phyloP scores from a whole-genome alignment of 2,888 invertebrate genomes.

The Thalpophila matura region DNA sequence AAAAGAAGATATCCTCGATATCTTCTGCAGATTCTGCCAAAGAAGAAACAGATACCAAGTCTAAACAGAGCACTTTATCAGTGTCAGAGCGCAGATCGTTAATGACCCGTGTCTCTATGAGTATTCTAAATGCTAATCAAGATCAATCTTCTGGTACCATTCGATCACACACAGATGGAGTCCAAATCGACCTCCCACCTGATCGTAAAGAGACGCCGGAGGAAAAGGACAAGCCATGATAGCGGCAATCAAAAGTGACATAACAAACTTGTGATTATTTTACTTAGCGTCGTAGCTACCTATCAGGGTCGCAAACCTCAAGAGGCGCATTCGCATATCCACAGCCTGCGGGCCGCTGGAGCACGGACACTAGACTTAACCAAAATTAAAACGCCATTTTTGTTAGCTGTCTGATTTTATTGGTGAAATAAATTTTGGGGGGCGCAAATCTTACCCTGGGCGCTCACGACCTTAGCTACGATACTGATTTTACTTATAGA shows the following conservation, averaged over 20 bases:
- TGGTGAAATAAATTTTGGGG: too few species aligned
- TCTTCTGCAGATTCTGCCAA: constrained; percentile 7
- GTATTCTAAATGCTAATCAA: constrained; percentile 25
- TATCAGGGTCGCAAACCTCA: too few species aligned
- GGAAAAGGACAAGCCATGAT: neutral
- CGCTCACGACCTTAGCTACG: too few species aligned
- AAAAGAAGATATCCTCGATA: constrained; percentile 3
- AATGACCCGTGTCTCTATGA: constrained; percentile 8
- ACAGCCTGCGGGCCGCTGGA: too few species aligned
- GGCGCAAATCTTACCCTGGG: too few species aligned
- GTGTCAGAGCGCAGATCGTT: constrained; percentile 12
- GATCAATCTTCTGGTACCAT: neutral
- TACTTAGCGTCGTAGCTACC: too few species aligned
- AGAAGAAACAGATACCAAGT: neutral
- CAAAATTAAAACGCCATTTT: too few species aligned
- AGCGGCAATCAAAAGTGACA: neutral
- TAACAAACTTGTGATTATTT: too few species aligned
- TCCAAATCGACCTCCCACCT: constrained; percentile 6
- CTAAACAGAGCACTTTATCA: neutral
- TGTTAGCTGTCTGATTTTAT: too few species aligned
- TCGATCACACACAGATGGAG: neutral
- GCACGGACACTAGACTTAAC: too few species aligned
- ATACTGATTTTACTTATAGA: too few species aligned
- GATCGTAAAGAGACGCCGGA: neutral
- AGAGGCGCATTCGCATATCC: too few species aligned